Evolutionary conservation across 2,113 vertebrate genomes (phyloP), one percentile per base, ranked within the genome.

Genomic region (Tupaia chinensis): DNA sequence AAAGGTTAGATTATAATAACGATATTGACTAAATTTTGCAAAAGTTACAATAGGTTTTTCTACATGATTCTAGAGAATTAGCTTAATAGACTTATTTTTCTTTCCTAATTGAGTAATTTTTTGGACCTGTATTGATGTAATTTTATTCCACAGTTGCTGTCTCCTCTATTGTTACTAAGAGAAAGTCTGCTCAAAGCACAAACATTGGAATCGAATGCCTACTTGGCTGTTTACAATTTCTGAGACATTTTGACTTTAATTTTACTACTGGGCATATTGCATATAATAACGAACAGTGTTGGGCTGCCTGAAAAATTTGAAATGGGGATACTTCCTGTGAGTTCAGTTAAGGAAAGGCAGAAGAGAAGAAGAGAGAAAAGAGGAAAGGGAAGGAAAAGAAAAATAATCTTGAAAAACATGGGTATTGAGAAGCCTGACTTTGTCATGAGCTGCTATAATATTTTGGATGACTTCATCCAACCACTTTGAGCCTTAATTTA

Each of bases 101-200:
- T 74, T 77, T 73, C n/a, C 20, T 79, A 92, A 93, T 34, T 94
- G 66, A 93, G 15, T 91, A 83, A 92, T 63, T 74, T 83, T 94
- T 81, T 93, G 53, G 44, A 91, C 76, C 91, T 74, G 44, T 66
- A 5, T 76, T 89, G 11, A 17, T 68, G 60, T 77, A 70, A 74
- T 78, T 83, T 76, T 70, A 93, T 85, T 53, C 29, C 11, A 22
- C 10, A 72, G 13, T 72, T 94, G 72, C 69, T 91, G 44, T 83
- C 32, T 89, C 10, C 29, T 34, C 6, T 76, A 17, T 15, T 60
- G 79, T 69, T 93, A 74, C 61, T 34, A 65, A 82, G 87, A 89
- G 54, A 66, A 91, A 63, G 29, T 91, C 76, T 68, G 54, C 73
- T 87, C 70, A 81, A 72, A 91, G 58, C 25, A 94, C 25, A 70